These are phyloP conservation scores for Glyptemys insculpta DNA, from an alignment of 2,797 vertebrate species.

Conservation along the genomic window DNA sequence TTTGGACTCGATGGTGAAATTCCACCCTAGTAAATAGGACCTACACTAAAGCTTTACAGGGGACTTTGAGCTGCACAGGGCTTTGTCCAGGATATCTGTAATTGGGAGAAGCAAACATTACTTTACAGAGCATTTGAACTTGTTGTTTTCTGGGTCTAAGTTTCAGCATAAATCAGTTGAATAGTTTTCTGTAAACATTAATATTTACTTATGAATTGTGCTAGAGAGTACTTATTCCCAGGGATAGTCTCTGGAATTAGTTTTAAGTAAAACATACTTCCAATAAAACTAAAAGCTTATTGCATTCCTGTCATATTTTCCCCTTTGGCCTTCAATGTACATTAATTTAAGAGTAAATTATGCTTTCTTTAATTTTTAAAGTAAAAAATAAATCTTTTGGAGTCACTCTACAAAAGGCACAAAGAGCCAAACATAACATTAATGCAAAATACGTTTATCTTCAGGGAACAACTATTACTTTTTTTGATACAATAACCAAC, in stretches of 20 bases:
- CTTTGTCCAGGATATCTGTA: fast-evolving
- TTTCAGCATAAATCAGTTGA: slow-evolving; percentile 22
- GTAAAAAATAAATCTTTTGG: slow-evolving; percentile 21
- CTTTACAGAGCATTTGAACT: not conserved
- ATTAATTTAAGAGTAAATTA: slow-evolving; percentile 64
- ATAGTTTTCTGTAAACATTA: not conserved
- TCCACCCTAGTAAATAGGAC: fast-evolving
- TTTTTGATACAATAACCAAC: slow-evolving; percentile 51
- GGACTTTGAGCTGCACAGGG: fast-evolving
- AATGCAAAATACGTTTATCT: slow-evolving; percentile 65
- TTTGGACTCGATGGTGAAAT: not conserved
- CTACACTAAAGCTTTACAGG: fast-evolving
- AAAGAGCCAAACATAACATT: slow-evolving; percentile 63
- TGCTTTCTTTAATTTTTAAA: slow-evolving; percentile 16
- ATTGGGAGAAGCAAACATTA: fast-evolving
- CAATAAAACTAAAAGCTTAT: slow-evolving; percentile 63
- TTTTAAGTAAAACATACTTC: slow-evolving; percentile 54
- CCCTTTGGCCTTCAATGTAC: slow-evolving; percentile 52
- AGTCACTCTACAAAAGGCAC: slow-evolving; percentile 44
- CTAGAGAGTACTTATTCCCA: not conserved
- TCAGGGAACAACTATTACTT: slow-evolving; percentile 64
- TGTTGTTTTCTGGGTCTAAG: not conserved
- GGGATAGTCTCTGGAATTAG: slow-evolving; percentile 50
- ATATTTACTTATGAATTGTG: slow-evolving; percentile 30
- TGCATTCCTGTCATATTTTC: slow-evolving; percentile 71